Evolutionary conservation across 2,888 invertebrate species (phyloP), one percentile per base, ranked within the genome.

Genomic region (Erebia aethiops): DNA sequence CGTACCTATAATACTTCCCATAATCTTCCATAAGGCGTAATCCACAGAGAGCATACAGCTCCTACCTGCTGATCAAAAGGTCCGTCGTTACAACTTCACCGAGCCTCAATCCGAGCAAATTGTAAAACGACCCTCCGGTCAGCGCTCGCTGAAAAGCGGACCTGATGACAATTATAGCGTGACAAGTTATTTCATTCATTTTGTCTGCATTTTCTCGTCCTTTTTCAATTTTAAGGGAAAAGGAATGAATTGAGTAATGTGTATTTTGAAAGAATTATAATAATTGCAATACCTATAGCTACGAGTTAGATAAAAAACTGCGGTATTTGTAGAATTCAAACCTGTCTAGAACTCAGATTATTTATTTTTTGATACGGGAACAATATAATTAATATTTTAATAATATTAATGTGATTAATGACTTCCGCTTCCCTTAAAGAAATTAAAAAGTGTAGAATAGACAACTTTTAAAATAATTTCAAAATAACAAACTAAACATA

Each of bases 121-220:
- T 71, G 69, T 68, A 61, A 62, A 65, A 67, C 51, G 71, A 71
- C 73, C 71, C 63, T 71, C 71, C 21, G 35, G 21, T 61, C 43
- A 60, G 14, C 14, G 65, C 60, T 67, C 49, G 16, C 56, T 65
- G 41, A 68, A 71, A 73, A 73, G 57, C 52, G 43, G 64, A 60
- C 58, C 69, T 51, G 57, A 43, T 49, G 67, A 66, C 69, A 68
- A 69, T 69, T 62, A 57, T 57, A 66, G 43, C 54, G 54, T 54
- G 54, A 54, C 10, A 16, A 54, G 10, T 18, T 18, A 54, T 18
- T 54, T 18, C 18, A 18, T 18, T 54, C 10, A 18, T 54, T 52
- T 54, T 54, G 54, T 54, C 18, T 11, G 54, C 18, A 18, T 54
- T 54, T 54, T 10, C 10, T 10, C 54, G 18, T 54, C 52, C 16